These are phyloP conservation scores for Hydroisotoma schaefferi DNA, from an alignment of 2,888 invertebrate genomes.

Conservation along the genomic window DNA sequence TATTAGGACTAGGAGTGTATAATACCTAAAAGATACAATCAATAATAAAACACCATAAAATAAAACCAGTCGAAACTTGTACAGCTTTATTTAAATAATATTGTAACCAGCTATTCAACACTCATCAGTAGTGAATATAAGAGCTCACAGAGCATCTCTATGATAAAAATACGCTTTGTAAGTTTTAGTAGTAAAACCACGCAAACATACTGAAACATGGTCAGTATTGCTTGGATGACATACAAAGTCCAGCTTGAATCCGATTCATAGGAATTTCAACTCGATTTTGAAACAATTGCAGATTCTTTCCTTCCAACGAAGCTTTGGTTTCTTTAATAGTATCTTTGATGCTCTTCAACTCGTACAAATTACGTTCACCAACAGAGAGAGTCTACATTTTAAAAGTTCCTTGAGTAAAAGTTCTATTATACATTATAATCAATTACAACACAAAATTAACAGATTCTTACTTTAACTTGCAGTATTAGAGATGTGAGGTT, in stretches of 20 bases:
- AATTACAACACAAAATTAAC: neutral
- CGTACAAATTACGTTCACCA: conserved; percentile 82
- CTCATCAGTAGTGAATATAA: too few species aligned
- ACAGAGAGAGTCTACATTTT: conserved; percentile 62
- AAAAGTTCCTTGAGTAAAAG: neutral
- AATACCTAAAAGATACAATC: too few species aligned
- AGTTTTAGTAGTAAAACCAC: too few species aligned
- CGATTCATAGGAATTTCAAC: conserved; percentile 90
- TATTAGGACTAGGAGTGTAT: too few species aligned
- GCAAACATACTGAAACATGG: neutral
- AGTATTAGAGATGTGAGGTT: conserved; percentile 85
- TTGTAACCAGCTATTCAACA: too few species aligned
- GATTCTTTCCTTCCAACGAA: conserved; percentile 70
- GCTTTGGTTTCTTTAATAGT: conserved; percentile 85
- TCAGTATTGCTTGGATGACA: conserved; percentile 30
- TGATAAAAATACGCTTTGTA: too few species aligned
- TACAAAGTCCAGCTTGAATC: conserved; percentile 68
- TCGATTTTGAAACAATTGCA: conserved; percentile 75
- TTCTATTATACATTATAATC: neutral
- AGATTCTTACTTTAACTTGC: conserved; percentile 63
- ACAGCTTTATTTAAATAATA: too few species aligned
- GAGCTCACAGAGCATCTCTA: too few species aligned
- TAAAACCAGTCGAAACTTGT: too few species aligned
- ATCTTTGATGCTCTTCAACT: conserved; percentile 82
- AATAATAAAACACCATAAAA: too few species aligned